Evolutionary conservation across 2,113 vertebrate genomes (phyloP), one percentile per base, ranked within the genome.

Genomic region (Lycaon pictus): DNA sequence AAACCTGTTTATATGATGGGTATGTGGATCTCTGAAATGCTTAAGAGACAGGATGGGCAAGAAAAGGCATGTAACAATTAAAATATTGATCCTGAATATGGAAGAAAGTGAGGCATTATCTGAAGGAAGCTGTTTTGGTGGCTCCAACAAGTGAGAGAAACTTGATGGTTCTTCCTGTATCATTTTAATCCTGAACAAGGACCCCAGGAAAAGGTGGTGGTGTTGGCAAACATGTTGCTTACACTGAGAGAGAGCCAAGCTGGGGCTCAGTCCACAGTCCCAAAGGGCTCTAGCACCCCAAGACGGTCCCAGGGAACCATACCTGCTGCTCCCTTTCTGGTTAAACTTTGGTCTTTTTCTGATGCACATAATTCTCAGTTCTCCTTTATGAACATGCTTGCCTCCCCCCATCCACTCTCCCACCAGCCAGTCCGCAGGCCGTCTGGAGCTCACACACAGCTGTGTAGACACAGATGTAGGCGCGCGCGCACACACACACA

Each of bases 401-500:
- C 13, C 2, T 81, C n/a, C 9, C 65, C 22, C 4, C 7, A 5
- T 55, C 11, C 60, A 51, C 23, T 56, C 17, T 5, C 17, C 10
- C 8, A 82, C 9, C 19, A 91, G 55, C 43, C 16, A 55, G 4
- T 1, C 13, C 15, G 20, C 1, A 69, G n/a, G 20, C 2, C 56
- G 17, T 51, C 23, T 35, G 60, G n/a, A 76, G 32, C 9, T 2
- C 23, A 4, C 1, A 11, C 22, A 7, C 8, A 76, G 4, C 27
- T 4, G 13, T 17, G 12, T 0, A 32, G 3, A 19, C 22, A 65
- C 1, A 11, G 20, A 48, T 10, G 69, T 3, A 11, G 2, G 15
- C 25, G 2, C 15, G 9, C 35, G 20, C 19, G 20, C 20, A 16
- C 23, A 55, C 35, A 43, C 65, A 95, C 48, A 83, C 20, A 16